These are phyloP conservation scores for Piliocolobus tephrosceles DNA, from an alignment of 2,113 vertebrate genomes.

Conservation along the genomic window DNA sequence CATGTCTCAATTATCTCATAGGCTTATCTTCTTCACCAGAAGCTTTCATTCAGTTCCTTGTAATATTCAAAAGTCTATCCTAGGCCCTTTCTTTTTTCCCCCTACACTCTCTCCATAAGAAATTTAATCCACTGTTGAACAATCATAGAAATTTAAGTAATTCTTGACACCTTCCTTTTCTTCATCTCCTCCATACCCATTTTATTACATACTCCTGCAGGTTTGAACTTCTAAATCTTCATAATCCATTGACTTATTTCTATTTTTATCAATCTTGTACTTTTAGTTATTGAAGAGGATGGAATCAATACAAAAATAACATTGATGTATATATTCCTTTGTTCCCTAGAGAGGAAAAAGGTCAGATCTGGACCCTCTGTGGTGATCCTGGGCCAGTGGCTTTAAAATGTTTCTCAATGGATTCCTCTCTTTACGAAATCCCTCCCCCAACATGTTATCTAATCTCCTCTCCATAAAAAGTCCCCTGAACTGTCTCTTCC, in stretches of 20 bases:
- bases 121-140: neutral
- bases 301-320: neutral
- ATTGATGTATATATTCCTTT: neutral
- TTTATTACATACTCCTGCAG: neutral
- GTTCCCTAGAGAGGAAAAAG: neutral
- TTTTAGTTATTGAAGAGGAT: neutral
- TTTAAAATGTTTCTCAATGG: neutral
- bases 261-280: neutral
- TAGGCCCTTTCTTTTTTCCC: neutral
- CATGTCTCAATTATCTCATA: neutral
- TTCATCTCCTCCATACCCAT: neutral
- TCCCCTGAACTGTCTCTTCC: neutral
- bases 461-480: neutral
- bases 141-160: neutral
- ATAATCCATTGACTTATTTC: neutral
- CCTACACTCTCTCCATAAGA: neutral
- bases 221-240: neutral
- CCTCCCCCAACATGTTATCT: neutral
- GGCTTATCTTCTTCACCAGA: neutral
- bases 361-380: neutral
- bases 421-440: neutral
- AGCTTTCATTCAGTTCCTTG: neutral
- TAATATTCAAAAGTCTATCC: neutral
- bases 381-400: neutral
- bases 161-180: neutral